Evolutionary conservation across 1,140 invertebrate genomes (phyloP).

Genomic region (Coenobita brevimanus): DNA sequence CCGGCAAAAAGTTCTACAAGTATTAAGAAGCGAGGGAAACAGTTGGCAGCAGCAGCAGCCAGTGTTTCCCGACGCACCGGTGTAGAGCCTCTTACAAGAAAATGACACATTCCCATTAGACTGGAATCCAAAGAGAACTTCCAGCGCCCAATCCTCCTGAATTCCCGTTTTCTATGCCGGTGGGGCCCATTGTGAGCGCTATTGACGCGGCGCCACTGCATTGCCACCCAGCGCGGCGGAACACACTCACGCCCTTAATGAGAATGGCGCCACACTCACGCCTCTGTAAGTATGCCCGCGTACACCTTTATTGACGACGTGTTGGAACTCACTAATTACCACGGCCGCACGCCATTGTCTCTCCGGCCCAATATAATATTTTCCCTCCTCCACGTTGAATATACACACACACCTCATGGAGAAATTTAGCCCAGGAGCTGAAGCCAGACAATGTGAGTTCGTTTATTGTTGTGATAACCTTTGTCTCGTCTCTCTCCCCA

Average conservation of each 20-base stretch:
- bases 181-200: slow-evolving; percentile 33
- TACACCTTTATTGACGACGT: slow-evolving; percentile 46
- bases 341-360: background rate
- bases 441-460: slow-evolving; percentile 24
- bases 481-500: slow-evolving; percentile 29
- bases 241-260: slow-evolving; percentile 51
- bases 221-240: slow-evolving; percentile 45
- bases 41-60: slow-evolving; percentile 11
- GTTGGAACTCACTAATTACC: slow-evolving; percentile 41
- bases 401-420: background rate
- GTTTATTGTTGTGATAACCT: slow-evolving; percentile 47
- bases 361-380: no score
- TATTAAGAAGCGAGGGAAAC: slow-evolving; percentile 23
- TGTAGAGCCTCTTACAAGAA: slow-evolving; percentile 49
- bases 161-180: slow-evolving; percentile 59
- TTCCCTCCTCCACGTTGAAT: background rate
- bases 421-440: background rate
- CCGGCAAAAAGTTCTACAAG: slow-evolving; percentile 24
- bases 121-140: slow-evolving; percentile 37
- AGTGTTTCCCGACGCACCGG: slow-evolving; percentile 21
- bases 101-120: slow-evolving; percentile 67
- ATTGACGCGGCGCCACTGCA: slow-evolving; percentile 43
- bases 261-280: slow-evolving; percentile 56
- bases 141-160: slow-evolving; percentile 45
- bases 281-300: slow-evolving; percentile 28